Percentiles rank a stretch among this genome's conserved stretches.
These are phyloP conservation scores for Nannospalax galili DNA, from an alignment of 2,113 vertebrate genomes.

Conservation along the genomic window DNA sequence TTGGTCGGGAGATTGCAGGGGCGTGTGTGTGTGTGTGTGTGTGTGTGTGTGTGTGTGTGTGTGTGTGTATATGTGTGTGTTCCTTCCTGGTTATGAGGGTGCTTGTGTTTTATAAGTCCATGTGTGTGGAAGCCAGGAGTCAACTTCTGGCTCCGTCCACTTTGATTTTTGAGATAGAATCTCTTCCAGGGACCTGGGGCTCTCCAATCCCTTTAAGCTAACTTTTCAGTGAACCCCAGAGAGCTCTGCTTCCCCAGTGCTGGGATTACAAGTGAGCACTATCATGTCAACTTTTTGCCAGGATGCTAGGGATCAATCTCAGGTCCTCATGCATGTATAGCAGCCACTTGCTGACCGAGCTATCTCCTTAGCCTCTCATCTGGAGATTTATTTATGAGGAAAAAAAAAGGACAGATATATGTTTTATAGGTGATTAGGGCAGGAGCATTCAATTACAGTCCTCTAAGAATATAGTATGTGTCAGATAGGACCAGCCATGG, in stretches of 20 bases:
- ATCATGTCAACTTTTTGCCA: neutral
- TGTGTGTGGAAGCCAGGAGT: neutral
- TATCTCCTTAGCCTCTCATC: neutral
- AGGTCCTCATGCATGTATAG: neutral
- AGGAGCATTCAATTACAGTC: neutral
- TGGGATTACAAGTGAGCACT: neutral
- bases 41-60: neutral
- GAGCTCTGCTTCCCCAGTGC: neutral
- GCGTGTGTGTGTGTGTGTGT: neutral
- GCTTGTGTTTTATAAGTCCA: too few relatives aligned
- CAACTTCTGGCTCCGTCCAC: neutral
- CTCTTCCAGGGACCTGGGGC: neutral
- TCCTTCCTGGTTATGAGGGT: too few relatives aligned
- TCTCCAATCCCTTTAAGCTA: neutral
- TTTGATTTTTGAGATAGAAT: neutral
- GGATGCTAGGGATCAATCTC: neutral
- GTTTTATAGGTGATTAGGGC: neutral
- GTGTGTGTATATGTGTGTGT: neutral
- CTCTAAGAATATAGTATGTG: neutral
- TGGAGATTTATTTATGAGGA: constrained; percentile 21
- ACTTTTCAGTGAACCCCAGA: neutral
- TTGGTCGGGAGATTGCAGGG: neutral
- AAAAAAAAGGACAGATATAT: neutral
- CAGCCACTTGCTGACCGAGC: neutral
- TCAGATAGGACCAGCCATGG: neutral